These are phyloP conservation scores for Phymorhynchus buccinoides DNA, from an alignment of 1,140 invertebrate species.

Conservation along the genomic window DNA sequence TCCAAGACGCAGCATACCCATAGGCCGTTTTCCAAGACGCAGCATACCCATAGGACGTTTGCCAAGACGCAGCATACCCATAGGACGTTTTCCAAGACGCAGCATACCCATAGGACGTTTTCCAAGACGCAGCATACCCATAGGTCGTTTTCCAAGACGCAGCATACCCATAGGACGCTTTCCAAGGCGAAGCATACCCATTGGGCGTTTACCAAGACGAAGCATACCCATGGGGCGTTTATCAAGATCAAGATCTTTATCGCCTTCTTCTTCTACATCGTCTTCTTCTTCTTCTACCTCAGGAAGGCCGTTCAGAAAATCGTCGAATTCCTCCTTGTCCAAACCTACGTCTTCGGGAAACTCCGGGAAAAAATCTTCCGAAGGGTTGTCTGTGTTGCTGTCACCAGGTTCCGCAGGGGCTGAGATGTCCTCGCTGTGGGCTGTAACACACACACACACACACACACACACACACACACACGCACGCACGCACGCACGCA, in stretches of 20 bases:
- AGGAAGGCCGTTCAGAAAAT: no score
- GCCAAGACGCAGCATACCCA: conserved; percentile 42
- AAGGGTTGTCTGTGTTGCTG: neutral
- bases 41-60: conserved; percentile 52
- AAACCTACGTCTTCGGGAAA: neutral
- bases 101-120: conserved; percentile 51
- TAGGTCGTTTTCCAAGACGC: neutral
- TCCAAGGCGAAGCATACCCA: conserved; percentile 51
- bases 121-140: conserved; percentile 28
- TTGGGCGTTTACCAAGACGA: conserved; percentile 42
- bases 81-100: conserved; percentile 52
- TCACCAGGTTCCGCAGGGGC: neutral
- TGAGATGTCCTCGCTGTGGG: neutral
- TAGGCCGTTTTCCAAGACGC: conserved; percentile 51
- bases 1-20: conserved; percentile 41
- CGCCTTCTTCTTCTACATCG: no score
- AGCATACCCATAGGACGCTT: conserved; percentile 45
- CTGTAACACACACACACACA: no score
- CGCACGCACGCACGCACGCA: no score
- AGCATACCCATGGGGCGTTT: conserved; percentile 18
- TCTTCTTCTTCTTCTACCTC: neutral
- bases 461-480: no score
- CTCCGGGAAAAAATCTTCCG: neutral
- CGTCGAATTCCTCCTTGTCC: no score
- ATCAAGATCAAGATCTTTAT: neutral